Evolutionary conservation across 2,113 vertebrate species (phyloP).

Genomic region (Dromiciops gliroides): DNA sequence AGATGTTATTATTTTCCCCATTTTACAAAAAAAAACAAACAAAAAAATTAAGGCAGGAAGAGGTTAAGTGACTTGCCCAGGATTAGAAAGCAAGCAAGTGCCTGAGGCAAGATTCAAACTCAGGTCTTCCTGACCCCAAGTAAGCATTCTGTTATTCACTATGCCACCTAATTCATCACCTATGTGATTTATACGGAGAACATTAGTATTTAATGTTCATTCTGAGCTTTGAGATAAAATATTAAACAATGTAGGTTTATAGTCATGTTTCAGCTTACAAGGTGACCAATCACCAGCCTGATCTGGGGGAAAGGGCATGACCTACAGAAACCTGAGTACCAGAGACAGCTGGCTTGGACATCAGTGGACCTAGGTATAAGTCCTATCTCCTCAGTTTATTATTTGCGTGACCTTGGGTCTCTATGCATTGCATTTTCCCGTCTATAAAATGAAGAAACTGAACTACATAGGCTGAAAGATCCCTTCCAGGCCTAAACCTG

Average conservation of each 20-base stretch:
- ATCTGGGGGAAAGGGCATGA: neutral
- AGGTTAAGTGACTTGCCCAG: neutral
- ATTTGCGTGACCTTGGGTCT: neutral
- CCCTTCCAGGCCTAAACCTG: neutral
- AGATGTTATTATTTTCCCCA: neutral
- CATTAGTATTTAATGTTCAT: conserved; percentile 54
- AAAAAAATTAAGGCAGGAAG: neutral
- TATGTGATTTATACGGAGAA: neutral
- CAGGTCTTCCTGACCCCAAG: neutral
- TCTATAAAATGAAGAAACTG: neutral
- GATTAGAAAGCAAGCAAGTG: neutral
- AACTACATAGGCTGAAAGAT: neutral
- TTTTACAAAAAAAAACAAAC: neutral
- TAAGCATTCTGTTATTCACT: neutral
- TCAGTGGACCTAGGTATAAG: neutral
- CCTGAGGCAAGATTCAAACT: neutral
- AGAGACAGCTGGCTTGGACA: neutral
- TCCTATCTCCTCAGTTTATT: neutral
- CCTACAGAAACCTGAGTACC: neutral
- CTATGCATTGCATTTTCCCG: neutral
- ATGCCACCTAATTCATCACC: neutral
- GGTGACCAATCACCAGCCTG: conserved; percentile 11
- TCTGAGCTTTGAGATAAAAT: conserved; percentile 32
- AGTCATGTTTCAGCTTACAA: conserved; percentile 18
- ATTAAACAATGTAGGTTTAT: conserved; percentile 31